phyloP scores from a whole-genome alignment of 2,113 vertebrate species.

The Elephantulus edwardii region DNA sequence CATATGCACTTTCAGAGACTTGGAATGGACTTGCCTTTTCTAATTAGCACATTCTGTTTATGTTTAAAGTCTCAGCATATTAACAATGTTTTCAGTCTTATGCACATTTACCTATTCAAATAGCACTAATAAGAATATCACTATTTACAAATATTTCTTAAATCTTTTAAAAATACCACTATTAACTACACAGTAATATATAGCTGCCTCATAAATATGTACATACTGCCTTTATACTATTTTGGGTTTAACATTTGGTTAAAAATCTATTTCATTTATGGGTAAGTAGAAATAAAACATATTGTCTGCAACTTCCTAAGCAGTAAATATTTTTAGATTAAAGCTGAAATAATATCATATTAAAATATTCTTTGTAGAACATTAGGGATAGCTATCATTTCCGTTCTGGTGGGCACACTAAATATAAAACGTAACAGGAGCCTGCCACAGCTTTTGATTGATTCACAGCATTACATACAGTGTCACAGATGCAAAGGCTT shows the following conservation, averaged over 20 bases:
- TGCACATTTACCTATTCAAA: background rate
- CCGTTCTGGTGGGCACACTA: background rate
- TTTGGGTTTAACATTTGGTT: background rate
- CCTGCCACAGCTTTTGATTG: background rate
- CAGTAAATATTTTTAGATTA: slow-evolving; percentile 10
- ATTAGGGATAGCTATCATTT: slow-evolving; percentile 1
- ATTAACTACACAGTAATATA: background rate
- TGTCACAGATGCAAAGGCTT: slow-evolving; percentile 1
- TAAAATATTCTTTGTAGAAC: slow-evolving; percentile 11
- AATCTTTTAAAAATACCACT: background rate
- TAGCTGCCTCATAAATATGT: background rate
- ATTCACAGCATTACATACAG: background rate
- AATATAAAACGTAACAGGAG: slow-evolving; percentile 28
- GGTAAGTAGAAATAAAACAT: background rate
- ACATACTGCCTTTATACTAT: background rate
- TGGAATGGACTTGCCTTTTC: background rate
- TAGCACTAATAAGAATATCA: background rate
- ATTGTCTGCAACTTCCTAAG: background rate
- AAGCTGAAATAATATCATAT: background rate
- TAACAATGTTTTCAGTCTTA: background rate
- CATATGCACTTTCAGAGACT: background rate
- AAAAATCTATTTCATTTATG: background rate
- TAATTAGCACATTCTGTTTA: background rate
- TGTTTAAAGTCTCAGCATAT: slow-evolving; percentile 1
- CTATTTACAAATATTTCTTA: background rate